phyloP scores from a whole-genome alignment of 2,113 vertebrate species.

The Epinephelus moara region DNA sequence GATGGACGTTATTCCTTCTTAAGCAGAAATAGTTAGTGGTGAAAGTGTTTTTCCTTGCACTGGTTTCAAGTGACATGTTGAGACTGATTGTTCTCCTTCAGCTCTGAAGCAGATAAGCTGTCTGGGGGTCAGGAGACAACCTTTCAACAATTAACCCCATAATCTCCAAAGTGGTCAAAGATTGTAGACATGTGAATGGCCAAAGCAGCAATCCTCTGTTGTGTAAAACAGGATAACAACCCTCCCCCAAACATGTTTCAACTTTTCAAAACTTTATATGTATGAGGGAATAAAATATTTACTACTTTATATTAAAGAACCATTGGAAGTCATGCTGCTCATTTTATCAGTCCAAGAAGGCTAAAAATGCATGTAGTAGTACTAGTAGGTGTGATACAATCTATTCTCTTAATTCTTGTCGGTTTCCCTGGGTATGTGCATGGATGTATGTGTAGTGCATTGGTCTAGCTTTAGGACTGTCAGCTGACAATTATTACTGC shows the following conservation, averaged over 20 bases:
- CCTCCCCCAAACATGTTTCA: not conserved
- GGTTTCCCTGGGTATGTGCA: not conserved
- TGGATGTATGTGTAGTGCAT: not conserved
- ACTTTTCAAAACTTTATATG: not conserved
- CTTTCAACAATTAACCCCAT: constrained; percentile 62
- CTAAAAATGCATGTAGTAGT: not conserved
- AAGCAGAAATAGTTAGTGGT: not conserved
- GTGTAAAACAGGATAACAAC: not conserved
- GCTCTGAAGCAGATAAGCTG: constrained; percentile 37
- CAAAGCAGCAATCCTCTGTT: not conserved
- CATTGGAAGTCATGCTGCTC: not conserved
- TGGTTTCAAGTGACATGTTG: constrained; percentile 2
- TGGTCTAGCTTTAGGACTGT: constrained; percentile 35
- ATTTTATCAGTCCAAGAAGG: not conserved
- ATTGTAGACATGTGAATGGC: constrained; percentile 45
- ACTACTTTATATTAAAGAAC: not conserved
- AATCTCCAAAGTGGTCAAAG: constrained; percentile 48
- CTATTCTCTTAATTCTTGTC: not conserved
- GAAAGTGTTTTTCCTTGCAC: not conserved
- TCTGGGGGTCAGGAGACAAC: constrained; percentile 45
- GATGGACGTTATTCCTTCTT: not conserved
- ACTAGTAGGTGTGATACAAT: not conserved
- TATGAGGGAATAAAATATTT: not conserved
- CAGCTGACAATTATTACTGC: constrained; percentile 51
- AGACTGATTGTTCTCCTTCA: constrained; percentile 45